Evolutionary conservation across 2,797 vertebrate species (phyloP).

Genomic region (Balearica regulorum): DNA sequence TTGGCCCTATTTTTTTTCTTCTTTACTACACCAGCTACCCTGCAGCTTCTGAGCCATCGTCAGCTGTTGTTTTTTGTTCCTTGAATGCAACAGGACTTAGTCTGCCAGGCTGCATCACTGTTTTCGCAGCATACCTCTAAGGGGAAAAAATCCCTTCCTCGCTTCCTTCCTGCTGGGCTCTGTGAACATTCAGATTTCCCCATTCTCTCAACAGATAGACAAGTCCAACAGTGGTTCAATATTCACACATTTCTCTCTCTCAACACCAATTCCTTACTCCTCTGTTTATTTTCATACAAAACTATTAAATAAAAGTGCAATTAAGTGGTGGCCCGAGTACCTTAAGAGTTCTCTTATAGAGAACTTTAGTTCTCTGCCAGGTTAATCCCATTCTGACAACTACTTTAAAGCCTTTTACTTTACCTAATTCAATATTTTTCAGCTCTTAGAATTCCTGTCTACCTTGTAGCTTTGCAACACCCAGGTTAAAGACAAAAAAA

Average conservation of each 20-base stretch:
- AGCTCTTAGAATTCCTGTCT: neutral
- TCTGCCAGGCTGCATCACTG: neutral
- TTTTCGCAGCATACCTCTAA: neutral
- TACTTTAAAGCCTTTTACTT: neutral
- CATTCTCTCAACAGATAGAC: neutral
- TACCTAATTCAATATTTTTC: neutral
- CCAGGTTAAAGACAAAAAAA: neutral
- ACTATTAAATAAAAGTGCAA: neutral
- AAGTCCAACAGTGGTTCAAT: neutral
- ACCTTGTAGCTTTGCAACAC: neutral
- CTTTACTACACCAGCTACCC: neutral
- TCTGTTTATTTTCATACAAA: neutral
- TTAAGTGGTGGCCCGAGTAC: neutral
- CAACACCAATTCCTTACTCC: neutral
- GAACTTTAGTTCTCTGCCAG: neutral
- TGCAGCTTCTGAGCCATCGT: neutral
- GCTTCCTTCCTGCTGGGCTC: neutral
- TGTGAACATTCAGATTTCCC: neutral
- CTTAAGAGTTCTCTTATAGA: neutral
- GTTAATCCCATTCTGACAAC: neutral
- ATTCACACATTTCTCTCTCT: neutral
- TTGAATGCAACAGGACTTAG: conserved; percentile 7
- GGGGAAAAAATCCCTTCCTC: neutral
- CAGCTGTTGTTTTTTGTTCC: neutral
- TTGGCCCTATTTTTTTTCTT: neutral